These are phyloP conservation scores for Scytalopus superciliaris DNA, from an alignment of 2,113 vertebrate species.

Conservation along the genomic window DNA sequence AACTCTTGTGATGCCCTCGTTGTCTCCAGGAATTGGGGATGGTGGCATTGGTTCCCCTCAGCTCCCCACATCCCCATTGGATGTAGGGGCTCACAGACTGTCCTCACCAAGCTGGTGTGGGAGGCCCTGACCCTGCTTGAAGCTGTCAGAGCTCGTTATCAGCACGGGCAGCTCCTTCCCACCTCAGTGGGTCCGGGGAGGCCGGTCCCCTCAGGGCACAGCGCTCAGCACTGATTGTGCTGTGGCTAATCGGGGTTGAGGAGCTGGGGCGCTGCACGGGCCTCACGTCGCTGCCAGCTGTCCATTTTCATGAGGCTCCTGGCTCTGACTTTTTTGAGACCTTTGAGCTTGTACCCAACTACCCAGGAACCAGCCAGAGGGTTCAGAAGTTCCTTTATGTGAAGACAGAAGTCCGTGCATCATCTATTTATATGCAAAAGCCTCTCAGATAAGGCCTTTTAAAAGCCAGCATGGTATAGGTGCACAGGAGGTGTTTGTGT, in stretches of 20 bases:
- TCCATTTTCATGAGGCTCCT: not conserved
- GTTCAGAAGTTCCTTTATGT: not conserved
- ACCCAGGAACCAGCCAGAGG: not conserved
- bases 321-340: not conserved
- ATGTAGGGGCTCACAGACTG: not conserved
- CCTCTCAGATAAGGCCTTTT: not conserved
- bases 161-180: not conserved
- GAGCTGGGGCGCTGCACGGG: not conserved
- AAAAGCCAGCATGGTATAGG: not conserved
- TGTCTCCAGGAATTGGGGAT: not conserved
- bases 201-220: fast-evolving
- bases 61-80: not conserved
- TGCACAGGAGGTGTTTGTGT: not conserved
- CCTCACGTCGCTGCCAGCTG: not conserved
- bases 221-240: not conserved
- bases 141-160: not conserved
- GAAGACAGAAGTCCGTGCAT: not conserved
- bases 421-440: fast-evolving
- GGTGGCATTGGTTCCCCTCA: not conserved
- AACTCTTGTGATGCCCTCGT: not conserved
- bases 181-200: fast-evolving
- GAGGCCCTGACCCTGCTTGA: not conserved
- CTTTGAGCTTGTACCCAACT: not conserved
- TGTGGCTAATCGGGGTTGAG: not conserved
- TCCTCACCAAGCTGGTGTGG: fast-evolving